phyloP scores from a whole-genome alignment of 2,888 invertebrate genomes.

The Cheilosia grossa region DNA sequence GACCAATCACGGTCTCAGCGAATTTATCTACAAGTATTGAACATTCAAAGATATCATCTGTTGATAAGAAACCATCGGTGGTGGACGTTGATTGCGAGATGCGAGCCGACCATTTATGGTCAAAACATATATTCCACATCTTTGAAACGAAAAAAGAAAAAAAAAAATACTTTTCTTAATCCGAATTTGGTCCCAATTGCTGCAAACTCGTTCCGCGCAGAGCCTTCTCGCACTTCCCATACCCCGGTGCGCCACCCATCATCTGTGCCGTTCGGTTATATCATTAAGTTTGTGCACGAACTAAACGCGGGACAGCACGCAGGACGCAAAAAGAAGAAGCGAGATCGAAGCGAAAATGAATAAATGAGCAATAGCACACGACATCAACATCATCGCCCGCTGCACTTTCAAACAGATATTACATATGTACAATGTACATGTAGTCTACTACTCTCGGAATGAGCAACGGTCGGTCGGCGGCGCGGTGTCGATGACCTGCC shows the following conservation, averaged over 20 bases:
- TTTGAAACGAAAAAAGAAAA: conserved; percentile 30
- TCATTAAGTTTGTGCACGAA: conserved; percentile 67
- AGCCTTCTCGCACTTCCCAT: background rate
- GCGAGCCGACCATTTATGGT: conserved; percentile 40
- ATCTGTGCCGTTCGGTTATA: conserved; percentile 61
- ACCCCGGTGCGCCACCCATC: conserved; percentile 17
- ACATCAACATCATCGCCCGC: conserved; percentile 17
- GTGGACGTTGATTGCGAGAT: conserved; percentile 24
- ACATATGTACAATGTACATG: background rate
- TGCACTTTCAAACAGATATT: conserved; percentile 40
- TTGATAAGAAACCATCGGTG: background rate
- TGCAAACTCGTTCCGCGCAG: conserved; percentile 44
- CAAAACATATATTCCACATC: conserved; percentile 49
- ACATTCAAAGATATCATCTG: background rate
- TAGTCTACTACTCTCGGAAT: conserved; percentile 46
- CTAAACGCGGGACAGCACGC: conserved; percentile 26
- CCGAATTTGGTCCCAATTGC: conserved; percentile 52
- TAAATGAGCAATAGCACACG: conserved; percentile 44
- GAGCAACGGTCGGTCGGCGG: conserved; percentile 14
- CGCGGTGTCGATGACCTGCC: conserved; percentile 61
- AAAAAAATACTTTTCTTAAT: conserved; percentile 21
- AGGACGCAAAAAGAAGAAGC: conserved; percentile 17
- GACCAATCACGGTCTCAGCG: background rate
- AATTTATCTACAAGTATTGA: background rate
- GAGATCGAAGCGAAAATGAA: conserved; percentile 26